Percentiles rank a stretch among this genome's conserved stretches.
phyloP scores from a whole-genome alignment of 2,797 vertebrate species.

The Sparidentex hasta region DNA sequence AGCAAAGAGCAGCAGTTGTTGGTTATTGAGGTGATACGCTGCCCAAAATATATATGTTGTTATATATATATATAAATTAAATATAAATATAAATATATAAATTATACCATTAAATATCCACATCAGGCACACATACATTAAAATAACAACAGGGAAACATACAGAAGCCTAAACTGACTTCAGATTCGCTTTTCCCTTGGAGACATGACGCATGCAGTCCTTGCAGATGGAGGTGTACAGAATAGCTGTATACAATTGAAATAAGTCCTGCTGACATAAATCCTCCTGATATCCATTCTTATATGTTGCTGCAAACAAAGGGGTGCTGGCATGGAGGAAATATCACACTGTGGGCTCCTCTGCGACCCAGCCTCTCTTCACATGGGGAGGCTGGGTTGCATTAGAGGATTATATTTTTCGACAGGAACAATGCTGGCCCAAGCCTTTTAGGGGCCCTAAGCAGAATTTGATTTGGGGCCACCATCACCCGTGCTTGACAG shows the following conservation, averaged over 20 bases:
- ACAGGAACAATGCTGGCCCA: too few relatives aligned
- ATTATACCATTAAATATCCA: background rate
- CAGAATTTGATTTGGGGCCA: too few relatives aligned
- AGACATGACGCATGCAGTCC: background rate
- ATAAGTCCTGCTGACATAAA: constrained; percentile 16
- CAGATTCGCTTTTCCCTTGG: background rate
- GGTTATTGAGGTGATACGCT: too few relatives aligned
- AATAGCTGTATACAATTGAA: constrained; percentile 4
- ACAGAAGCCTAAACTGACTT: background rate
- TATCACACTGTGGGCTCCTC: background rate
- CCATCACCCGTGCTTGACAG: too few relatives aligned
- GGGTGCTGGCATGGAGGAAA: background rate
- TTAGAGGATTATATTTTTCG: background rate
- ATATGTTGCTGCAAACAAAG: constrained; percentile 1
- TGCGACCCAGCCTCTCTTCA: background rate
- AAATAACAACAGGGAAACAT: background rate
- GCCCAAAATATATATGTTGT: too few relatives aligned
- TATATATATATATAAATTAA: too few relatives aligned
- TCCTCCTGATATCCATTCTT: constrained; percentile 6
- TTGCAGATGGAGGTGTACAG: background rate
- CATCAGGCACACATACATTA: background rate
- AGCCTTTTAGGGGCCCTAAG: too few relatives aligned
- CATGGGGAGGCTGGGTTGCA: background rate
- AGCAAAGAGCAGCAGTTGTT: too few relatives aligned
- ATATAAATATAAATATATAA: too few relatives aligned